Evolutionary conservation across 2,888 invertebrate species (phyloP), one percentile per base, ranked within the genome.

Genomic region (Euspilapteryx auroguttella): DNA sequence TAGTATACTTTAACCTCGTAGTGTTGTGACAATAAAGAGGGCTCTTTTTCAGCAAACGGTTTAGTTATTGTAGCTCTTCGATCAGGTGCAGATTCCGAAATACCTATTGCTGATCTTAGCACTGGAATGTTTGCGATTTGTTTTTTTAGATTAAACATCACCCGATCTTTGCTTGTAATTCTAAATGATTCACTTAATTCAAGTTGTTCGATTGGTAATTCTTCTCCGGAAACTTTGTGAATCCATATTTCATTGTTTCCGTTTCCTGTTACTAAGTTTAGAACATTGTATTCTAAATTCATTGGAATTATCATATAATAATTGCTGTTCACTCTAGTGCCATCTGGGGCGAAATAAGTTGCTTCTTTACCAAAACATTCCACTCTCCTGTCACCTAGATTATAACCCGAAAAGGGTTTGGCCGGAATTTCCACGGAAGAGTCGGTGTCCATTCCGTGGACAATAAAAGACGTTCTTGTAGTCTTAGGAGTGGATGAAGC

Each of bases 301-400:
- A 46, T 47, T 4, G 71, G 75, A 42, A 73, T 68, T 14, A 55
- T 40, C 32, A 65, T 46, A 25, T 49, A 58, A 39, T 73, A 69
- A 35, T 40, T 43, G 39, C 44, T 56, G 6, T 41, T 42, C 10
- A 71, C 44, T 30, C 48, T 48, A 11, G 65, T 63, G 2, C 71
- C 73, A 35, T 73, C 73, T 41, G 49, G 54, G 21, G 73, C 66
- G 45, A 59, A 69, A 47, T 42, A 76, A 30, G 45, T 44, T 2
- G 49, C 45, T 41, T 69, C 58, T 51, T 62, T 66, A 8, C 76
- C 75, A 37, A 71, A 63, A 11, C 62, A 54, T 50, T 73, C 69
- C 2, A 71, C 57, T 41, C 75, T 52, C 41, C 73, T 48, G 14
- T 71, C 55, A 13, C 66, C 56, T 35, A 75, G 52, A 42, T 69